Base-by-base conservation (phyloP, 2,113 vertebrate species). In the Pollachius pollachius region DNA sequence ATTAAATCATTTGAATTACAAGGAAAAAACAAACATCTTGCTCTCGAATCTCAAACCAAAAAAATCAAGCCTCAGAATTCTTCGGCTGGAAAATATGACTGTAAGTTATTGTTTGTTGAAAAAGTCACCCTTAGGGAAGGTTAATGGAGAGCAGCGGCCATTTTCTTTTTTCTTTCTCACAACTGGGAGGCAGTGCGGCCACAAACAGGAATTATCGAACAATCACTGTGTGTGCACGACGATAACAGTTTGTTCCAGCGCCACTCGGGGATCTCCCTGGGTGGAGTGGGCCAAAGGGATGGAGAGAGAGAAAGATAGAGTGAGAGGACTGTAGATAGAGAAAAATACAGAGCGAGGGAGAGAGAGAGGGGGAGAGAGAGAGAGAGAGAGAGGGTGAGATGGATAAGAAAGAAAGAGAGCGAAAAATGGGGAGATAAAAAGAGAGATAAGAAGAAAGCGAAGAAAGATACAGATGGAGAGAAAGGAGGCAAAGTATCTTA, bases 181-280 rank as follows among this genome's bases (percentile, higher is more conserved):
- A 61, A 21, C 67, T 73, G 66, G 73, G 76, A 70, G 83, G 94
- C 94, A 92, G 88, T 88, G 84, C 78, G 92, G 93, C 92, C 91
- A 95, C 91, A 90, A 93, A 94, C 94, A 95, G 94, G 93, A 96
- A 96, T 95, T 92, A 94, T 90, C 91, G 92, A 96, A 97, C 94
- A 97, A 97, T 96, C 89, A 91, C 93, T 93, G 93, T 83, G 78
- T 81, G 75, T 64, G 62, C 30, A 88, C 88, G 92, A 92, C 91
- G 94, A 96, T 97, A 97, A 96, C 94, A 94, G 89, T 87, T 91
- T 95, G 93, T 96, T 94, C 93, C 92, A 94, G 93, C 86, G 78
- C 88, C 79, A 91, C 93, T 77, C 18, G 79, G 91, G 93, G 94
- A 94, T 94, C 94, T 93, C 93, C 87, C 81, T 72, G 79, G 85